Evolutionary conservation across 1,140 invertebrate genomes (phyloP).

Genomic region (Drosophila mayri): DNA sequence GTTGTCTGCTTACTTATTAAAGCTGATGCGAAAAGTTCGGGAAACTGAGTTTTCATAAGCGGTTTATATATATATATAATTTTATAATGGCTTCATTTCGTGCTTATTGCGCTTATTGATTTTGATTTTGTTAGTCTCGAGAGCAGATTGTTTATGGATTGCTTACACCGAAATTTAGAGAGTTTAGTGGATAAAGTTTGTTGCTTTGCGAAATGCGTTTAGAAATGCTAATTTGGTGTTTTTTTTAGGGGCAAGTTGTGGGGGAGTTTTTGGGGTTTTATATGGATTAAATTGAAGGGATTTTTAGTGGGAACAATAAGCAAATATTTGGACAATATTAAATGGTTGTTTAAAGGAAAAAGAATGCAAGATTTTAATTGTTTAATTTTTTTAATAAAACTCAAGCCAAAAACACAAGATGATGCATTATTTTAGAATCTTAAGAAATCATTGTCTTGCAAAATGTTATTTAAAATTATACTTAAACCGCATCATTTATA

Average conservation of each 20-base stretch:
- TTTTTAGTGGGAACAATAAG: background rate
- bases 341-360: background rate
- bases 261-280: background rate
- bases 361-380: too few species aligned
- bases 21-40: conserved; percentile 73
- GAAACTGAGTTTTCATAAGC: conserved; percentile 44
- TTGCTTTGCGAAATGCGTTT: conserved; percentile 10
- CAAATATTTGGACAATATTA: background rate
- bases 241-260: background rate
- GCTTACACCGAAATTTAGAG: conserved; percentile 15
- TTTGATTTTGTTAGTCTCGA: conserved; percentile 22
- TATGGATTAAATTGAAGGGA: background rate
- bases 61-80: conserved; percentile 43
- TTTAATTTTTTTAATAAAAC: too few species aligned
- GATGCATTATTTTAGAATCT: background rate
- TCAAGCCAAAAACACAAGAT: background rate
- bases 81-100: conserved; percentile 54
- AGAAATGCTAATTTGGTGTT: conserved; percentile 27
- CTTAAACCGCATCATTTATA: background rate
- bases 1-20: conserved; percentile 61
- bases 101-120: conserved; percentile 59
- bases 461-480: background rate
- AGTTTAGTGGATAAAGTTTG: conserved; percentile 38
- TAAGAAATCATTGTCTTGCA: background rate
- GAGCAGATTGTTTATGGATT: conserved; percentile 41